Percentiles rank a stretch among this genome's conserved stretches.
Conservation (phyloP, 2,888 invertebrate genomes). For the Watsonalla cultraria region DNA sequence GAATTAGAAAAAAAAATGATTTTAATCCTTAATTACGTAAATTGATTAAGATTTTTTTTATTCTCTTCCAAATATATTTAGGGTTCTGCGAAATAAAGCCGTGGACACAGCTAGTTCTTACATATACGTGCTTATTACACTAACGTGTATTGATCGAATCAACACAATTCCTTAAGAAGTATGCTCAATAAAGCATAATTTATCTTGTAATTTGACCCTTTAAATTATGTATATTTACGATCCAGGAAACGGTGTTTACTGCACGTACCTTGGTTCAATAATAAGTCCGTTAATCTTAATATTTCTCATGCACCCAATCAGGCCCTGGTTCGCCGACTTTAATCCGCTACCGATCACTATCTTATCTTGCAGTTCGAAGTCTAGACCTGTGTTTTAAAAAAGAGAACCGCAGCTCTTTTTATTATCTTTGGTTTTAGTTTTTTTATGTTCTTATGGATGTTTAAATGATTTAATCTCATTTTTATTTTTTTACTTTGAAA, state of each 20-base stretch:
- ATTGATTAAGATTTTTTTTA: no score
- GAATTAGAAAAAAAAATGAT: constrained; percentile 1
- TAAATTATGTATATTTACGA: not conserved
- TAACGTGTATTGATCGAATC: no score
- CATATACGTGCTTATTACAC: no score
- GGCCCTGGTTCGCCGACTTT: constrained; percentile 84
- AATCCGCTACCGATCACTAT: constrained; percentile 90
- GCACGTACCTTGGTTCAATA: constrained; percentile 83
- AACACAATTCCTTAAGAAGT: no score
- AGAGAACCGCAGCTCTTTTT: not conserved
- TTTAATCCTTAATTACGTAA: not conserved
- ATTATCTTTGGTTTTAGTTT: not conserved
- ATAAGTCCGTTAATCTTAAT: constrained; percentile 89
- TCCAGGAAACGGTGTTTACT: not conserved
- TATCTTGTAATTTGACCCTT: not conserved
- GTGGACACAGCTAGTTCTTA: no score
- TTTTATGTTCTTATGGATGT: no score
- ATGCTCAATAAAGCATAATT: no score
- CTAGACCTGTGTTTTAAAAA: constrained; percentile 54
- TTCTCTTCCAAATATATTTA: no score
- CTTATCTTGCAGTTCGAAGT: constrained; percentile 83
- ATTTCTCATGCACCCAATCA: constrained; percentile 95
- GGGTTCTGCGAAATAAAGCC: no score
- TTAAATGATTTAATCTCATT: no score
- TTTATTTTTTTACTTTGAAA: no score